Conservation (phyloP, 2,113 vertebrate species). For the Seriola rivoliana region DNA sequence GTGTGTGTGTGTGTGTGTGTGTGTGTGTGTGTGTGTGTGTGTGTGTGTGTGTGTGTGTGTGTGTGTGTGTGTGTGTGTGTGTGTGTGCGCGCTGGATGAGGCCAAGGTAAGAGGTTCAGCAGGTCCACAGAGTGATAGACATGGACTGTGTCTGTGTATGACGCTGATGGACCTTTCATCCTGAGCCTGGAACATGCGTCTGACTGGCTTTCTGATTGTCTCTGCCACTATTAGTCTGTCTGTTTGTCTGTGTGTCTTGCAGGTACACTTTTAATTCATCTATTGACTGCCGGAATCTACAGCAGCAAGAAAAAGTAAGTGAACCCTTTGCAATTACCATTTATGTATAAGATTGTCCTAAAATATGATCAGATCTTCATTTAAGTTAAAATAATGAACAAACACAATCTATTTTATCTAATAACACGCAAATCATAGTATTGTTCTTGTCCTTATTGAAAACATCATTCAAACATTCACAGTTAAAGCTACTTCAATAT, state of each 20-base stretch:
- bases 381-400: too few relatives aligned
- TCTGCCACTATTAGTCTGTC: background rate
- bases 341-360: too few relatives aligned
- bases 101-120: constrained; percentile 16
- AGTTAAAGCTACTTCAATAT: too few relatives aligned
- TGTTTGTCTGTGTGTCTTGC: background rate
- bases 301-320: too few relatives aligned
- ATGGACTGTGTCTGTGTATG: background rate
- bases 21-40: too few relatives aligned
- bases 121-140: background rate
- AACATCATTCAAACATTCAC: too few relatives aligned
- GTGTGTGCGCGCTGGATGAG: constrained; percentile 14
- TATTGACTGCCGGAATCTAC: background rate
- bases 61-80: background rate
- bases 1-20: constrained; percentile 8
- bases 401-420: too few relatives aligned
- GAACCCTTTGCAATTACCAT: too few relatives aligned
- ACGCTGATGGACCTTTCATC: constrained; percentile 33
- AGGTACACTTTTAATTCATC: constrained; percentile 13
- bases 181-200: constrained; percentile 25
- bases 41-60: too few relatives aligned
- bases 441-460: too few relatives aligned
- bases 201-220: constrained; percentile 30
- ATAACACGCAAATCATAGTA: too few relatives aligned
- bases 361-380: too few relatives aligned